Conservation (phyloP, 1,140 invertebrate genomes). For the Steinernema feltiae region DNA sequence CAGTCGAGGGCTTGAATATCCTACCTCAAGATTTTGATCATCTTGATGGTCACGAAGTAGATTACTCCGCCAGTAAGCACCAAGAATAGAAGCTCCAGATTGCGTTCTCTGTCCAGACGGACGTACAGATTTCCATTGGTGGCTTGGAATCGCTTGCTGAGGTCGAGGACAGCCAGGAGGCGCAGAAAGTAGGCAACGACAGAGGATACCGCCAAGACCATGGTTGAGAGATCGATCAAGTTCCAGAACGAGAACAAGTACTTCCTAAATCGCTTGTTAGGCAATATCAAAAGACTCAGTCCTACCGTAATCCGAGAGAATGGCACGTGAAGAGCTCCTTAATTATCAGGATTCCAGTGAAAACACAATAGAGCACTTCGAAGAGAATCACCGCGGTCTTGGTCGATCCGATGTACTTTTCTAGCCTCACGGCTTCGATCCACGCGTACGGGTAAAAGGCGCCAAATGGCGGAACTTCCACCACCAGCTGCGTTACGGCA, state of each 20-base stretch:
- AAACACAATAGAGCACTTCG: conserved; percentile 59
- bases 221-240: conserved; percentile 57
- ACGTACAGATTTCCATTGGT: conserved; percentile 62
- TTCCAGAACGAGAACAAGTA: conserved; percentile 14
- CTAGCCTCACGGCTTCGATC: conserved; percentile 61
- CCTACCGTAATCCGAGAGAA: conserved; percentile 52
- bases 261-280: not conserved
- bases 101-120: conserved; percentile 61
- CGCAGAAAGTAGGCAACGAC: conserved; percentile 56
- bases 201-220: conserved; percentile 60
- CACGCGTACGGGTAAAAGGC: conserved; percentile 61
- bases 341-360: conserved; percentile 62
- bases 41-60: conserved; percentile 62
- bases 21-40: conserved; percentile 61
- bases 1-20: not conserved
- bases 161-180: conserved; percentile 35
- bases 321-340: conserved; percentile 56
- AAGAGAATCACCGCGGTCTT: conserved; percentile 58
- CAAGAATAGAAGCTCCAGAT: conserved; percentile 61
- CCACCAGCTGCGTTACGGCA: conserved; percentile 31
- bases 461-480: conserved; percentile 58
- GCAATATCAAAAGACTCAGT: too few species aligned
- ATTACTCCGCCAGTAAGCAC: conserved; percentile 62
- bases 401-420: conserved; percentile 58
- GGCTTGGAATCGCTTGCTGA: conserved; percentile 56